phyloP scores from a whole-genome alignment of 2,888 invertebrate species.

The Patella pellucida region DNA sequence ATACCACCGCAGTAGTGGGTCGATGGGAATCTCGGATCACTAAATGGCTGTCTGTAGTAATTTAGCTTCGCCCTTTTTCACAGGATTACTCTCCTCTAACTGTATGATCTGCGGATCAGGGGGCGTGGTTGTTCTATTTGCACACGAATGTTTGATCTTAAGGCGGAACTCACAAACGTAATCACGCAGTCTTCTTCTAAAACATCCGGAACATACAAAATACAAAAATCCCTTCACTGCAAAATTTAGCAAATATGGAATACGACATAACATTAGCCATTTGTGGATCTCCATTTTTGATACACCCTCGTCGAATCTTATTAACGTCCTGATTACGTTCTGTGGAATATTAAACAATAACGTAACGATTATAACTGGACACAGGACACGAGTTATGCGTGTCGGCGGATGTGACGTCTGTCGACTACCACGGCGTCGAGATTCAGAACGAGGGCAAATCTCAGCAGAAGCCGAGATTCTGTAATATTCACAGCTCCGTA shows the following conservation, averaged over 20 bases:
- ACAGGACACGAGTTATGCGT: slow-evolving; percentile 33
- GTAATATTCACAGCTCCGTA: slow-evolving; percentile 47
- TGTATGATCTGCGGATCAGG: neutral
- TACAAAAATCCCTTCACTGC: slow-evolving; percentile 34
- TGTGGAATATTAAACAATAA: slow-evolving; percentile 32
- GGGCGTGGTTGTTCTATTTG: neutral
- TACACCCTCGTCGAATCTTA: neutral
- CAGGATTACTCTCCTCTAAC: neutral
- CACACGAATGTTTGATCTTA: neutral
- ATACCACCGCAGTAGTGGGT: too few species aligned
- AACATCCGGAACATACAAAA: slow-evolving; percentile 31
- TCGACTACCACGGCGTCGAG: slow-evolving; percentile 12
- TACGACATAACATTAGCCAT: slow-evolving; percentile 22
- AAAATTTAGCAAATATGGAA: slow-evolving; percentile 29
- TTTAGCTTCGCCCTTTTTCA: neutral
- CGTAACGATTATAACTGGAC: slow-evolving; percentile 30
- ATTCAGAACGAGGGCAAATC: slow-evolving; percentile 19
- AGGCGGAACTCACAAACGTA: neutral
- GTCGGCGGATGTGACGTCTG: slow-evolving; percentile 18
- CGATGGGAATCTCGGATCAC: neutral
- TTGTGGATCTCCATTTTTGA: slow-evolving; percentile 14
- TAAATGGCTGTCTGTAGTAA: neutral
- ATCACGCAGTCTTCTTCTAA: slow-evolving; percentile 23
- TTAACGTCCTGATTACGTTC: slow-evolving; percentile 23
- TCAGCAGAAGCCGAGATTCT: slow-evolving; percentile 36